Evolutionary conservation across 92 coral and sea anemone species (phyloP).

Genomic region (Zoanthus gigantus): DNA sequence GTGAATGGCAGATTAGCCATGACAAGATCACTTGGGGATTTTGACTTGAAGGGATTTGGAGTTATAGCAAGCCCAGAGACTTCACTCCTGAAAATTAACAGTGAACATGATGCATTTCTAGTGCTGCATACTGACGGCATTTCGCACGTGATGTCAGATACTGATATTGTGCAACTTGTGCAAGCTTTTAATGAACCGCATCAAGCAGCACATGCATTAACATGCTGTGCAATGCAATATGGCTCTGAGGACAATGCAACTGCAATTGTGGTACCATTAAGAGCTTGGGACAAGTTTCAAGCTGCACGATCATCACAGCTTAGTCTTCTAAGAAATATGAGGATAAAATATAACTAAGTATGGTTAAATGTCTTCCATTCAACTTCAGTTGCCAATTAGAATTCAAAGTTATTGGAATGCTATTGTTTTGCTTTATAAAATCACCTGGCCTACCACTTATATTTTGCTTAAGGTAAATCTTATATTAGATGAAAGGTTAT

Average conservation of each 20-base stretch:
- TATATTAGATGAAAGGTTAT: no score
- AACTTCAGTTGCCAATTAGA: not conserved
- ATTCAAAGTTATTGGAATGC: not conserved
- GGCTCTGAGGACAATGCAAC: conserved; percentile 96
- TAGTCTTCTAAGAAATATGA: conserved; percentile 69
- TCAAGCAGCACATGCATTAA: conserved; percentile 80
- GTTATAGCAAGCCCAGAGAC: conserved; percentile 93
- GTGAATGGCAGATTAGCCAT: conserved; percentile 96
- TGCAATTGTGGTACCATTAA: conserved; percentile 85
- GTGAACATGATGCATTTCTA: conserved; percentile 76
- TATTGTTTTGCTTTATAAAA: not conserved
- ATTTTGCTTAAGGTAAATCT: not conserved
- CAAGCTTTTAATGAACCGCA: conserved; percentile 83
- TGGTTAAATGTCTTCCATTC: not conserved
- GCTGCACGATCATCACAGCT: conserved; percentile 26
- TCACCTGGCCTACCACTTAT: not conserved
- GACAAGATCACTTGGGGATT: conserved; percentile 97
- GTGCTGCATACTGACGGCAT: conserved; percentile 91
- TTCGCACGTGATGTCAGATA: conserved; percentile 88
- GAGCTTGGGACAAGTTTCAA: conserved; percentile 74
- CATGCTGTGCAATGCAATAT: conserved; percentile 91
- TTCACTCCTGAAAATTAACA: conserved; percentile 68
- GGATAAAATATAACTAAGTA: conserved; percentile 70
- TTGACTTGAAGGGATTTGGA: conserved; percentile 90
- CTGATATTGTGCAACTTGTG: conserved; percentile 79